Evolutionary conservation across 2,888 invertebrate genomes (phyloP).

Genomic region (Mythimna loreyi): DNA sequence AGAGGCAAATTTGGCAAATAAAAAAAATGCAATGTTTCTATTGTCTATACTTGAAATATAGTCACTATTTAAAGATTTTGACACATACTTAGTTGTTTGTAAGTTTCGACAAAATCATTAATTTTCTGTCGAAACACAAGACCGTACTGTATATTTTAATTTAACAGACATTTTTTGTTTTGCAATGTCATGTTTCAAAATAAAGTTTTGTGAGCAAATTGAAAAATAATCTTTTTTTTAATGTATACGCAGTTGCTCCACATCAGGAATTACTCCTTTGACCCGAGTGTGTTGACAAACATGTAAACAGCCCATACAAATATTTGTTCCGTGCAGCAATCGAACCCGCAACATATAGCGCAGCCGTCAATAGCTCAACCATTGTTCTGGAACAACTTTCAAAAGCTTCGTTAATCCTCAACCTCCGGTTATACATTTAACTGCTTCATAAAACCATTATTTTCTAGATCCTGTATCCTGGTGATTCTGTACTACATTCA

Average conservation of each 20-base stretch:
- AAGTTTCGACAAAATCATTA: background rate
- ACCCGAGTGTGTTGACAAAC: too few relatives aligned
- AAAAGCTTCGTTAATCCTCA: background rate
- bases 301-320: too few relatives aligned
- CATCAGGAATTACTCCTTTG: too few relatives aligned
- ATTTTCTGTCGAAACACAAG: background rate
- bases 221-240: background rate
- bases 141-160: background rate
- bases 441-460: conserved; percentile 21
- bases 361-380: too few relatives aligned
- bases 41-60: background rate
- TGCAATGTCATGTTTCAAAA: background rate
- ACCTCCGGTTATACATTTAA: conserved; percentile 35
- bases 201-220: background rate
- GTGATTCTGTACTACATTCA: conserved; percentile 25
- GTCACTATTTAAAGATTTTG: background rate
- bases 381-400: background rate
- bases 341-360: too few relatives aligned
- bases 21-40: too few relatives aligned
- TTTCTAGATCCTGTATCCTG: conserved; percentile 50
- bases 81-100: background rate
- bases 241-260: too few relatives aligned
- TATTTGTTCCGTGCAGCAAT: too few relatives aligned
- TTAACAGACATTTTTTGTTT: conserved; percentile 1
- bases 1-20: too few relatives aligned